Evolutionary conservation across 2,888 invertebrate species (phyloP), one percentile per base, ranked within the genome.

Genomic region (Cosmia pyralina): DNA sequence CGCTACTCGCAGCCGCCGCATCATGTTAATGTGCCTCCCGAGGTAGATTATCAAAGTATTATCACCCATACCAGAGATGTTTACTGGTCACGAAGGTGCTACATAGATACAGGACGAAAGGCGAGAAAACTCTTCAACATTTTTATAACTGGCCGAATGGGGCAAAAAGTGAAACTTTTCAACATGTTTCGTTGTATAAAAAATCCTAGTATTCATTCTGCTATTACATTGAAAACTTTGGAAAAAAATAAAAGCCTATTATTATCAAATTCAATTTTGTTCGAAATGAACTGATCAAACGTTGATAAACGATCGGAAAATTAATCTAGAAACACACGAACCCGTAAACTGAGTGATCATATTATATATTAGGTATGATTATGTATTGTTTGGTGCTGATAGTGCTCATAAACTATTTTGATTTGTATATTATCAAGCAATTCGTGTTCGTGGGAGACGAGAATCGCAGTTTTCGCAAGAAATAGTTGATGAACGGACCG

Each of bases 11-110:
- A 83, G 83, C 86, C 84, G 74, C 84, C 82, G 79, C 80, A 85
- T 87, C 85, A 86, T 86, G 85, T 86, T 88, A 88, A 89, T 88
- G 88, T 88, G 84, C 81, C 86, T 84, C 85, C 80, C 77, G 87
- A 84, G 87, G 76, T 85, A 83, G 81, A 89, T 90, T 89, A 88
- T 85, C 85, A 87, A 79, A 88, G 85, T 85, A 86, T 83, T 86
- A 88, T 86, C 85, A 84, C 85, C 83, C 77, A 73, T 84, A 83
- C 77, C 74, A 75, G 71, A 69, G 82, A 77, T 67, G 71, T 71
- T 71, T 77, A 82, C 70, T 76, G 59, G 59, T 65, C 59, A 67
- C 63, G 38, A 46, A 64, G 69, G 71, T 77, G 71, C 59, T 64
- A 50, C 69, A 19, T 44, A 50, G 28, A 62, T 58, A 69, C 59